Evolutionary conservation across 2,113 vertebrate species (phyloP), one percentile per base, ranked within the genome.

Genomic region (Rhombomys opimus): DNA sequence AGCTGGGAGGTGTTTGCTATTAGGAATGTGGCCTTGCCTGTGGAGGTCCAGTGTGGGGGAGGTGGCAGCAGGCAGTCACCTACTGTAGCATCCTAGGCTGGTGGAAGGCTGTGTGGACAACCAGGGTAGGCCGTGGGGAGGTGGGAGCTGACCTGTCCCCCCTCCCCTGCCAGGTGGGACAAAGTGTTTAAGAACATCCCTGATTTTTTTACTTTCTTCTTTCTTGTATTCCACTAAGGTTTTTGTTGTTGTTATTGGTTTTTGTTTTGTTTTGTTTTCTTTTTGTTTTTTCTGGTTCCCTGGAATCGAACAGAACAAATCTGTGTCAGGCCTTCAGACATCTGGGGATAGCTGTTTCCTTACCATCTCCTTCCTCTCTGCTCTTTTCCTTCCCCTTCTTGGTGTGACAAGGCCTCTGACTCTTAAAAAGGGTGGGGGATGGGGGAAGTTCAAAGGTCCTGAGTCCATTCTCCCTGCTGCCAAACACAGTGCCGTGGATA

Each of bases 281-380:
- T 4, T 13, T 75, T 23, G 35, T 30, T 87, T 41, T 91, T 96
- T 30, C 65, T 59, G 84, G 30, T 81, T 80, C 23, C 2, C 41
- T 90, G 59, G 32, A 50, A 27, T 59, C 59, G 46, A 32, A 63
- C 41, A 63, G 32, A 76, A 35, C 81, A 32, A 73, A 38, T 86
- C 57, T 72, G 7, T 30, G 59, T 78, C 76, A 87, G 41, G 65
- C 46, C 35, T 80, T 90, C 15, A 80, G 89, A 59, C 87, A 35
- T 82, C 76, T 59, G 77, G 93, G 68, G 67, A 84, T 35, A 52
- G 23, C 86, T 30, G 80, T 70, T 75, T 92, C 2, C 2, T 57
- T 85, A 88, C 52, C 2, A 15, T 38, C 95, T 91, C 85, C 94
- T 73, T 87, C 75, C 68, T 54, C 52, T 77, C 89, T 78, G 61